Percentiles rank a stretch among this genome's conserved stretches.
phyloP scores from a whole-genome alignment of 2,888 invertebrate genomes.

The Euproctis similis region DNA sequence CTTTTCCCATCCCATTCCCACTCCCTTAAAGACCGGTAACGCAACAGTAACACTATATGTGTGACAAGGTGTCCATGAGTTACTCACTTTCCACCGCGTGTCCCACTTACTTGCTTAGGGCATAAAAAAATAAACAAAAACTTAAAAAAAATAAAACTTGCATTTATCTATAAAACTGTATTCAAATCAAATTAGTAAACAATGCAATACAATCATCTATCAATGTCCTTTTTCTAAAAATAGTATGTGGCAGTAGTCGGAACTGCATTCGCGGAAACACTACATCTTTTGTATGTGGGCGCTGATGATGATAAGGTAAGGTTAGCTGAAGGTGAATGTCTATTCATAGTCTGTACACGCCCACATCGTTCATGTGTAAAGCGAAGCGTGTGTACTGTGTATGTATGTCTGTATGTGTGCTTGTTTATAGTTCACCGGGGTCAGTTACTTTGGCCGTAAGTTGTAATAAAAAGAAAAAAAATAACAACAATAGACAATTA shows the following conservation, averaged over 20 bases:
- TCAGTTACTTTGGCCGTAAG: background rate
- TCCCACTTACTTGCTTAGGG: too few species aligned
- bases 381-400: background rate
- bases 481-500: too few species aligned
- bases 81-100: too few species aligned
- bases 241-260: constrained; percentile 25
- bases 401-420: background rate
- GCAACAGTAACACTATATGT: too few species aligned
- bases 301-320: constrained; percentile 15
- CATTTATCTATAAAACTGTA: too few species aligned
- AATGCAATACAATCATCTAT: background rate
- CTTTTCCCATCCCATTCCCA: too few species aligned
- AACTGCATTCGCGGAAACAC: constrained; percentile 26
- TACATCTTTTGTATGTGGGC: constrained; percentile 17
- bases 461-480: too few species aligned
- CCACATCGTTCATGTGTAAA: too few species aligned
- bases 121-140: too few species aligned
- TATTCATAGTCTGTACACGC: constrained; percentile 13
- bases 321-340: constrained; percentile 13
- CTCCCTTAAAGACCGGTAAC: too few species aligned
- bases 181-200: background rate
- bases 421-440: background rate
- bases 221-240: constrained; percentile 22
- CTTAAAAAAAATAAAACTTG: too few species aligned
- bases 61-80: too few species aligned